These are phyloP conservation scores for Pseudomyrmex cubaensis DNA, from an alignment of 1,140 invertebrate species.

Conservation along the genomic window DNA sequence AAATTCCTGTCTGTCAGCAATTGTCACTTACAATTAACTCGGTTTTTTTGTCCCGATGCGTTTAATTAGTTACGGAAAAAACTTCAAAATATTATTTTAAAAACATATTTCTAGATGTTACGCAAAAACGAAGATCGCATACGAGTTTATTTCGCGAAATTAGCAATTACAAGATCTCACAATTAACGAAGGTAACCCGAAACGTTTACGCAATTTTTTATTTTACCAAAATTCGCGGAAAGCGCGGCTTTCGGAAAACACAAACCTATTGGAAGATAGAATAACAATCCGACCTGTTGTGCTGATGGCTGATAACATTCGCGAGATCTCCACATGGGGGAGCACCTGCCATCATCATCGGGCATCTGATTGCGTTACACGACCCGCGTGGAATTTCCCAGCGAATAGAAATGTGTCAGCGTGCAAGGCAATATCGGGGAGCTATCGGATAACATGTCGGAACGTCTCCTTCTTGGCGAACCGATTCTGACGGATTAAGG, in stretches of 20 bases:
- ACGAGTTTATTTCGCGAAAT: neutral
- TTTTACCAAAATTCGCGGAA: neutral
- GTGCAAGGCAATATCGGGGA: constrained; percentile 58
- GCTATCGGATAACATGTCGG: constrained; percentile 56
- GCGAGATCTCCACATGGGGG: constrained; percentile 53
- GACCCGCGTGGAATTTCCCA: constrained; percentile 59
- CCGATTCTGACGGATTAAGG: constrained; percentile 56
- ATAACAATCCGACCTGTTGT: constrained; percentile 53
- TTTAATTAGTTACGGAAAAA: neutral
- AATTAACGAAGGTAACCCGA: no score
- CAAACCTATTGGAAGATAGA: constrained; percentile 17
- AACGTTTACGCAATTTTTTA: no score
- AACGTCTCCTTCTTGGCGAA: constrained; percentile 58
- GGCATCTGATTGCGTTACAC: constrained; percentile 66
- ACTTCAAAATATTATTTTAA: neutral
- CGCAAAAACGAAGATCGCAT: neutral
- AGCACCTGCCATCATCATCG: constrained; percentile 49
- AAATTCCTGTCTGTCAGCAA: constrained; percentile 20
- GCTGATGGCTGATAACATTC: constrained; percentile 10
- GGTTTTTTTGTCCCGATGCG: neutral
- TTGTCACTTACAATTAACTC: constrained; percentile 41
- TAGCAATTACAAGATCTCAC: neutral
- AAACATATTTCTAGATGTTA: neutral
- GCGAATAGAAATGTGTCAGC: constrained; percentile 53
- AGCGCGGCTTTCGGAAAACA: neutral